Conservation (phyloP, 2,888 invertebrate genomes). For the Poecilus cupreus region DNA sequence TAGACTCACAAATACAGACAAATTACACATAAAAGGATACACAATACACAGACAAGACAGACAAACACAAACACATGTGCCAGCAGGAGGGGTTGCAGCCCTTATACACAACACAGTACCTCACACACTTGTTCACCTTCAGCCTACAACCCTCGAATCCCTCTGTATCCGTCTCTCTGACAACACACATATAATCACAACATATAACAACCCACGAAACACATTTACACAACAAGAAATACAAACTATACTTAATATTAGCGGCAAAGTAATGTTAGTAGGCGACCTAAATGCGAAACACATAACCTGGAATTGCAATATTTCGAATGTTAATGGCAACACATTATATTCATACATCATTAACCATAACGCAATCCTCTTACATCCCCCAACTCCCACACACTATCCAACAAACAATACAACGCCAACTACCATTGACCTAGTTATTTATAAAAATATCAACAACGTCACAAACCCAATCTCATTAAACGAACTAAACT, state of each 20-base stretch:
- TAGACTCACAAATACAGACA: no score
- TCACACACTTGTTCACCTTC: neutral
- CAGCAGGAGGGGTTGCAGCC: no score
- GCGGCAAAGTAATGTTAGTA: slow-evolving; percentile 44
- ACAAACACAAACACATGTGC: no score
- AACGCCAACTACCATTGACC: slow-evolving; percentile 57
- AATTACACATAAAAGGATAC: no score
- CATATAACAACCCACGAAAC: slow-evolving; percentile 49
- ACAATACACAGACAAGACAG: no score
- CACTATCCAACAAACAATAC: slow-evolving; percentile 56
- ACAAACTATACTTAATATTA: slow-evolving; percentile 8
- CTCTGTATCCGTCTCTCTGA: slow-evolving; percentile 50
- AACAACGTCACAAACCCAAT: neutral
- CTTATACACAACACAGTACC: neutral
- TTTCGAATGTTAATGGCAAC: slow-evolving; percentile 60
- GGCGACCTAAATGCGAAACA: no score
- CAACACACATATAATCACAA: slow-evolving; percentile 36
- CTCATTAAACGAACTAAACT: slow-evolving; percentile 62
- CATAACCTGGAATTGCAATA: slow-evolving; percentile 60
- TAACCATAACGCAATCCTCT: slow-evolving; percentile 1
- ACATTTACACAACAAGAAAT: slow-evolving; percentile 48
- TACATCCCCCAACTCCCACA: slow-evolving; percentile 21
- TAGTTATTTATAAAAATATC: slow-evolving; percentile 56
- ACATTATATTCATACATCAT: slow-evolving; percentile 45
- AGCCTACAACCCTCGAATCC: slow-evolving; percentile 36